Evolutionary conservation across 2,797 vertebrate species (phyloP), one percentile per base, ranked within the genome.

Genomic region (Dicrostonyx torquatus): DNA sequence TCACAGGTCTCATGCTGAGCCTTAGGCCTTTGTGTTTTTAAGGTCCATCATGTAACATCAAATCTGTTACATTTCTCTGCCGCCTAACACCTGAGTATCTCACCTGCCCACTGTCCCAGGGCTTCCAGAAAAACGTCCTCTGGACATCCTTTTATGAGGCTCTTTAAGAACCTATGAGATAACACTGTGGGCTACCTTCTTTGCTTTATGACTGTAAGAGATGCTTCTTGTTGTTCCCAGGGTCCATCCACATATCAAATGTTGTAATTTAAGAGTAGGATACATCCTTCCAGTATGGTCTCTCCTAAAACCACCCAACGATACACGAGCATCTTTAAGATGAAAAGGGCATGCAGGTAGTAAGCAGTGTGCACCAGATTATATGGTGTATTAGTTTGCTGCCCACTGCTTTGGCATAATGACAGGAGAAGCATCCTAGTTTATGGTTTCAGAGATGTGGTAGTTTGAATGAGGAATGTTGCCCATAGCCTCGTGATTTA

Each of bases 231-330:
- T 88, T 48, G 29, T 83, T 83, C 18, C 48, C 55, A 72, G 64
- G 70, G 73, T 55, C 91, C 58, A 31, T 37, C 87, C 48, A 77
- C 5, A 6, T 68, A 82, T 79, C 60, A 86, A 66, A 48, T 58
- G 17, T 37, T 50, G 62, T 37, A 70, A 6, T 43, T 48, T 72
- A 0, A 43, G 6, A 26, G 62, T 15, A 48, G 45, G 50, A 70
- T 37, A 29, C 70, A 9, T 37, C 34, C 68, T 87, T 94, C 85
- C 60, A 37, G 12, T 31, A 34, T 6, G 92, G 14, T 15, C 13
- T 76, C 89, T 75, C 43, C 10, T 6, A 58, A 40, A 55, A 72
- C 26, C 68, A 55, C 31, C 50, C 50, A 78, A 86, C 82, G 73
- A 53, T 1, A 34, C 6, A 3, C 0, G 3, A 58, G 50, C 43